Base-by-base conservation (phyloP, 2,888 invertebrate genomes). In the Erebia ligea region DNA sequence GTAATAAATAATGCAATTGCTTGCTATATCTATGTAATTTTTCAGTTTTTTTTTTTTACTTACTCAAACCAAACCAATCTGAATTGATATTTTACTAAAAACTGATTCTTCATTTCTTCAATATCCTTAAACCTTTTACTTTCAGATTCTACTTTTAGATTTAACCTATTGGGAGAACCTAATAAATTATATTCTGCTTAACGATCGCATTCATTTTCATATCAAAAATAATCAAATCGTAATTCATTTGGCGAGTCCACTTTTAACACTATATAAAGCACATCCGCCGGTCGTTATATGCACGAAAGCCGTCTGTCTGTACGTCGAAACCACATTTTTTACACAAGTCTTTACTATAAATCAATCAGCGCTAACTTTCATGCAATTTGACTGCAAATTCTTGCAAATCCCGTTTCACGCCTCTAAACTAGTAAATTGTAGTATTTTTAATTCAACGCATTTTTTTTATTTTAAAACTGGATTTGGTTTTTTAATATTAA, bases 281-380 rank as follows among this genome's bases (percentile, higher is more conserved):
- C 69, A 68, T 75, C 73, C 76, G 76, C 48, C 56, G 62, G 67
- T 57, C 57, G 57, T 75, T 76, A 67, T 61, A 61, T 45, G 61
- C 40, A 73, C 76, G 78, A 76, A 77, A 78, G 73, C 67, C 69
- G 71, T 58, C 69, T 15, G 75, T 71, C 69, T 69, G 70, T 62
- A 45, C 42, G 75, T 71, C 67, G 48, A 66, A 69, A 56, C 75
- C 40, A 72, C 76, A 75, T 76, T 76, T 76, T 76, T 76, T 75
- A 57, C 45, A 58, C 74, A 48, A 57, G 68, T 67, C 73, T 67
- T 58, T 63, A 61, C 67, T 73, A 84, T 85, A 82, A 83, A 84
- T 85, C 84, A 74, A 79, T 73, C 59, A 64, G 59, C 45, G 69
- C 25, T 71, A 75, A 75, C 79, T 79, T 81, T 83, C 80, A 74